Base-by-base conservation (phyloP, 2,888 invertebrate species). In the Eurytoma adleriae region DNA sequence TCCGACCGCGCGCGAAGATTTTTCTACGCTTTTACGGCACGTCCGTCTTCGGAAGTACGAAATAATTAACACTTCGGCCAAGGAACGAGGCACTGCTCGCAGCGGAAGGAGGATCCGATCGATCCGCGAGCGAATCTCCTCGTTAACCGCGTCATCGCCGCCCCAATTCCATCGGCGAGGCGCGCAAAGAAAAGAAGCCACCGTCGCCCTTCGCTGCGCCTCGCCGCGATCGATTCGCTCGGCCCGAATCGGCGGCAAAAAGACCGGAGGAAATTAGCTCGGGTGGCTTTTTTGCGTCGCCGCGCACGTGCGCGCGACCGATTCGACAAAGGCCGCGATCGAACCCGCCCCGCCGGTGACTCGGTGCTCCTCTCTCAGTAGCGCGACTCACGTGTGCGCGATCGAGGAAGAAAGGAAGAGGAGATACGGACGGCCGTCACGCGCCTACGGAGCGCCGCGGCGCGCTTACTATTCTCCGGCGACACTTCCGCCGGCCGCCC, bases 391-490 rank as follows among this genome's bases (percentile, higher is more conserved):
- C 40, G 3, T 10, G 40, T 10, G 10, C 40, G 40, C 40, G 40
- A 40, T 40, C 40, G 40, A 62, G 4, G 12, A 20, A 18, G 59
- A 57, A 16, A 40, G 40, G 7, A 40, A n/a, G n/a, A n/a, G 20
- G 12, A 59, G 18, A 59, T 18, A 59, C 3, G 18, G 10, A 18
- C 57, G 14, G 7, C 18, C 40, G 48, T n/a, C 48, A 57, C 59
- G 40, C 20, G 52, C 12, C 5, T n/a, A 10, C 10, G 18, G 16
- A 54, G 12, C 14, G 24, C n/a, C n/a, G 24, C 20, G 27, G 24
- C 20, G 27, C 78, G 86, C 87, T 89, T 86, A 84, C 85, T 86
- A 89, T 88, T 87, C 89, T 76, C 82, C 77, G 75, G 14, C 73
- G 82, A 81, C 82, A 83, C 86, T 88, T 89, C 89, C 88, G 78